Evolutionary conservation across 1,140 invertebrate genomes (phyloP).

Genomic region (Rhagoletis pomonella): DNA sequence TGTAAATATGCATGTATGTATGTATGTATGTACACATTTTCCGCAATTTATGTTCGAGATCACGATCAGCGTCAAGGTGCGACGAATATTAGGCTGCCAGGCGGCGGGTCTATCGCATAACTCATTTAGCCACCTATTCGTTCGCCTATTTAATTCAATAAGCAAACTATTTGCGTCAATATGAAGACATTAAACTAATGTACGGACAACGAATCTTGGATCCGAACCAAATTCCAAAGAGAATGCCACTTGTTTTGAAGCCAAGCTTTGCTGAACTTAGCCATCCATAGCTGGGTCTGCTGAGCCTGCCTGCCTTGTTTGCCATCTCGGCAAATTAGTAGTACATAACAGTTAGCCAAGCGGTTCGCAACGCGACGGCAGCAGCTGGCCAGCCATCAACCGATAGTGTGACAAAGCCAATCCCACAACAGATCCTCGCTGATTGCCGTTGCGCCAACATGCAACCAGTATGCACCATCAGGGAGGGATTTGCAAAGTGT

Average conservation of each 20-base stretch:
- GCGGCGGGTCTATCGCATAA: constrained; percentile 13
- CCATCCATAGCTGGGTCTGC: not conserved
- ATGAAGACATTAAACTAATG: constrained; percentile 14
- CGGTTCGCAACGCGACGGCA: not conserved
- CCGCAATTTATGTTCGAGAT: not conserved
- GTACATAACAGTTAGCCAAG: not conserved
- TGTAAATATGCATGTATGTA: not conserved
- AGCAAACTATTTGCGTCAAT: constrained; percentile 12
- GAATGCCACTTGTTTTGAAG: not conserved
- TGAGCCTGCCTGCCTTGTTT: not conserved
- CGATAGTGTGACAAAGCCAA: constrained; percentile 8
- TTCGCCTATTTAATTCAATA: constrained; percentile 35
- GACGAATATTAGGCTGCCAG: not conserved
- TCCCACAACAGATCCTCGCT: not conserved
- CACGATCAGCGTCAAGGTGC: not conserved
- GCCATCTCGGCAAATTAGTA: not conserved
- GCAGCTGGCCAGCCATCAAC: not conserved
- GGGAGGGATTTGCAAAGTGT: not conserved
- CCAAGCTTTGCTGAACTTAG: not conserved
- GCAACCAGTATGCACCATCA: not conserved
- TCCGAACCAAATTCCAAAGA: not conserved
- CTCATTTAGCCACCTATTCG: not conserved
- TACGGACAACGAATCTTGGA: not conserved
- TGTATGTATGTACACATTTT: not conserved
- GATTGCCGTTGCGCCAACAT: not conserved